Evolutionary conservation across 2,113 vertebrate species (phyloP).

Genomic region (Merops nubicus): DNA sequence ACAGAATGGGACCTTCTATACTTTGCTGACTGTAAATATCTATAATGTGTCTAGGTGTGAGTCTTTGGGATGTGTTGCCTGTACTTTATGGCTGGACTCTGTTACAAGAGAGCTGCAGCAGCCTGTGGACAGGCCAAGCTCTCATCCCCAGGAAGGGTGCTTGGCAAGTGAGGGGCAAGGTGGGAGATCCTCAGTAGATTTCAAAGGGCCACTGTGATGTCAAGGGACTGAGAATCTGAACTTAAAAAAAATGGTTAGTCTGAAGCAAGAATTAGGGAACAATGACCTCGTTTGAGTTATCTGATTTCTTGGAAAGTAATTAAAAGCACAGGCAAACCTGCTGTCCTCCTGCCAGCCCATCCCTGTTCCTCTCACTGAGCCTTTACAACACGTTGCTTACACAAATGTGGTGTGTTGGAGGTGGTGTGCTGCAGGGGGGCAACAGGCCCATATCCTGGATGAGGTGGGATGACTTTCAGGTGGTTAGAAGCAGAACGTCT

Average conservation of each 20-base stretch:
- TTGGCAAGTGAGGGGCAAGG: neutral
- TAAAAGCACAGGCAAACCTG: neutral
- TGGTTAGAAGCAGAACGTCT: neutral
- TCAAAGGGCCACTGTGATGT: neutral
- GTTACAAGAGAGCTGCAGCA: neutral
- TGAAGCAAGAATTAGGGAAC: neutral
- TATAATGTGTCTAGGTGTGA: neutral
- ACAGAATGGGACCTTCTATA: neutral
- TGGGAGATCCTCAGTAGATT: neutral
- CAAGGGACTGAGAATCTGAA: neutral
- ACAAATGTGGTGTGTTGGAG: neutral
- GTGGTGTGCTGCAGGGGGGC: neutral
- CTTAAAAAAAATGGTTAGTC: neutral
- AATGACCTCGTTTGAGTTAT: neutral
- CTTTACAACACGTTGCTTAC: neutral
- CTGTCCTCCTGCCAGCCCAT: neutral
- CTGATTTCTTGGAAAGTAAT: neutral
- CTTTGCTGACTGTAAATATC: neutral
- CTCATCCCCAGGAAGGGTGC: neutral
- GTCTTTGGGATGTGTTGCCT: neutral
- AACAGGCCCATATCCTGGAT: accelerated
- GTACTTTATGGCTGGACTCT: neutral
- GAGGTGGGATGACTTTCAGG: neutral
- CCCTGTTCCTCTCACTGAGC: neutral
- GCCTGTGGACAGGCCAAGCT: neutral